phyloP scores from a whole-genome alignment of 1,140 invertebrate species.

The Rhopalosiphum maidis region DNA sequence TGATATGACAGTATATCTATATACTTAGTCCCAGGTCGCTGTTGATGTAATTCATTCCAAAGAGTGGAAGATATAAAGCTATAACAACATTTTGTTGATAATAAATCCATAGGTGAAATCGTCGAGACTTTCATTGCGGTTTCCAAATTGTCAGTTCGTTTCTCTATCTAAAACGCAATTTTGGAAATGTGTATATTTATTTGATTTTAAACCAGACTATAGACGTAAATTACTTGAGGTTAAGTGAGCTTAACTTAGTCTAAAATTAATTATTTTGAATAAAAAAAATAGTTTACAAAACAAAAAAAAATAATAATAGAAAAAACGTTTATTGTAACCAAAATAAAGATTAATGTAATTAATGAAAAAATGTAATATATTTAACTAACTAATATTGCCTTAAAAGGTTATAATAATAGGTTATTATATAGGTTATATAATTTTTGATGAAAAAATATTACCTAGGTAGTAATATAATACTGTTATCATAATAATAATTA shows the following conservation, averaged over 20 bases:
- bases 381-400: background rate
- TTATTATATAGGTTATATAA: background rate
- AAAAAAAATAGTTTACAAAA: too few species aligned
- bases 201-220: background rate
- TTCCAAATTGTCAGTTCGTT: background rate
- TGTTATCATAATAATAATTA: too few species aligned
- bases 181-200: background rate
- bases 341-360: background rate
- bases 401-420: background rate
- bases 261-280: background rate
- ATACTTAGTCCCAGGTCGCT: conserved; percentile 33
- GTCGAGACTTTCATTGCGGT: background rate
- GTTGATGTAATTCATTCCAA: conserved; percentile 44
- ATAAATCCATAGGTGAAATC: background rate
- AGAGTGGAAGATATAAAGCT: conserved; percentile 12
- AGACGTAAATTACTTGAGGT: background rate
- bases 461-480: too few species aligned
- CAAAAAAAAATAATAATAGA: background rate
- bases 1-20: background rate
- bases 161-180: conserved; percentile 23
- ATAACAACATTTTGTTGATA: conserved; percentile 41
- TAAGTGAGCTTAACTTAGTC: background rate
- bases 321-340: background rate
- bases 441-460: too few species aligned
- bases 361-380: background rate